Percentiles rank a stretch among this genome's conserved stretches.
Evolutionary conservation across 2,888 invertebrate species (phyloP).

Genomic region (Rhagium mordax): DNA sequence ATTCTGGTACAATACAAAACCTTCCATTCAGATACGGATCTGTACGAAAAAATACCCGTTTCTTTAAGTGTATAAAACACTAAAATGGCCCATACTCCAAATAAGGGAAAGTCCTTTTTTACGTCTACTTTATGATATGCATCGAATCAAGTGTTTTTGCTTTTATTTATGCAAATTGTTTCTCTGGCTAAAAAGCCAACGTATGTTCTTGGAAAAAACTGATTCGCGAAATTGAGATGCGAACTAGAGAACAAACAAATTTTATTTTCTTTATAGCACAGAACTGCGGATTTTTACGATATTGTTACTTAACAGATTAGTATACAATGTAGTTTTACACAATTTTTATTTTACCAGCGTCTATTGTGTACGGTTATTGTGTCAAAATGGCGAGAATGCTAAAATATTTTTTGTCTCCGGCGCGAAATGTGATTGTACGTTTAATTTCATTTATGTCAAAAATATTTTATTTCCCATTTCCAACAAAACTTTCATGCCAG

Average conservation of each 20-base stretch:
- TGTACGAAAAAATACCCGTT: slow-evolving; percentile 52
- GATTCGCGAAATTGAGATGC: slow-evolving; percentile 51
- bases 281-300: slow-evolving; percentile 44
- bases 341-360: slow-evolving; percentile 1
- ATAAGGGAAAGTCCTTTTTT: slow-evolving; percentile 32
- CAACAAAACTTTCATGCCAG: no score
- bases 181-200: slow-evolving; percentile 41
- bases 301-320: slow-evolving; percentile 44
- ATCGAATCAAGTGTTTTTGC: slow-evolving; percentile 52
- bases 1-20: slow-evolving; percentile 58
- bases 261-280: slow-evolving; percentile 45
- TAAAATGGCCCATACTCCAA: slow-evolving; percentile 32
- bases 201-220: slow-evolving; percentile 44
- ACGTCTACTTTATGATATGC: slow-evolving; percentile 52
- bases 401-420: neutral
- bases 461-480: no score
- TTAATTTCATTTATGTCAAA: no score
- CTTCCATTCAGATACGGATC: slow-evolving; percentile 55
- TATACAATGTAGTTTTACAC: slow-evolving; percentile 21
- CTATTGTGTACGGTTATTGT: neutral
- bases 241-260: slow-evolving; percentile 48
- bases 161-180: slow-evolving; percentile 55
- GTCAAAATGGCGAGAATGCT: neutral
- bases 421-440: no score
- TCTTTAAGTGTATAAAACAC: slow-evolving; percentile 46